Base-by-base conservation (phyloP, 2,888 invertebrate species). In the Punctoribates punctum region DNA sequence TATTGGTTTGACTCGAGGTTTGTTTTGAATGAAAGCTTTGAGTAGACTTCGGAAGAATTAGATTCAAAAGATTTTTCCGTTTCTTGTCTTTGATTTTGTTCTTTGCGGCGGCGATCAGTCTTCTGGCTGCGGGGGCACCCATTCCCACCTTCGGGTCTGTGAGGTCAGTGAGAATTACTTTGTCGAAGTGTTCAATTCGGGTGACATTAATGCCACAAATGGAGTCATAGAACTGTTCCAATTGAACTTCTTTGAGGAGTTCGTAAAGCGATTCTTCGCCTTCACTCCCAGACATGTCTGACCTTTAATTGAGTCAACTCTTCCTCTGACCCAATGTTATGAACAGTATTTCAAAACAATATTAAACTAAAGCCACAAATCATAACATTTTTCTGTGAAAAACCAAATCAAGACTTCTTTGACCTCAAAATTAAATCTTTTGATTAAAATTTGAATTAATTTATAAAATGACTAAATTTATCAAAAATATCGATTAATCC, bases 81-180 rank as follows among this genome's bases (percentile, higher is more conserved):
- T 76, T 76, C 13, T n/a, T 73, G 20, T 48, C 34, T 5, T 34
- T 73, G 17, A 48, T 73, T 54, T 73, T 15, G n/a, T 23, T 60
- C 81, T 94, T 93, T 0, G 96, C 93, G 15, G 94, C 91, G 85
- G 96, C 96, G 83, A 97, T 86, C 17, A 98, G 86, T 75, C 97
- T 88, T 48, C 96, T 87, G 4, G 94, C 90, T 3, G 95, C 97
- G 74, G 97, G 97, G 83, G 93, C 93, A 73, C 96, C 94, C 83
- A 98, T 88, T 1, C 97, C 97, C 82, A 96, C 92, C 82, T 92
- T 92, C 3, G 17, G 1, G 83, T 96, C 96, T 1, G 57, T 65
- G 82, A 98, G 87, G 85, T 98, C 97, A 81, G 96, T 95, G 0
- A 92, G 86, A 82, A 92, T 92, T n/a, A 98, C 97, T 88, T 93